Evolutionary conservation across 2,888 invertebrate genomes (phyloP), one percentile per base, ranked within the genome.

Genomic region (Uloborus plumipes): DNA sequence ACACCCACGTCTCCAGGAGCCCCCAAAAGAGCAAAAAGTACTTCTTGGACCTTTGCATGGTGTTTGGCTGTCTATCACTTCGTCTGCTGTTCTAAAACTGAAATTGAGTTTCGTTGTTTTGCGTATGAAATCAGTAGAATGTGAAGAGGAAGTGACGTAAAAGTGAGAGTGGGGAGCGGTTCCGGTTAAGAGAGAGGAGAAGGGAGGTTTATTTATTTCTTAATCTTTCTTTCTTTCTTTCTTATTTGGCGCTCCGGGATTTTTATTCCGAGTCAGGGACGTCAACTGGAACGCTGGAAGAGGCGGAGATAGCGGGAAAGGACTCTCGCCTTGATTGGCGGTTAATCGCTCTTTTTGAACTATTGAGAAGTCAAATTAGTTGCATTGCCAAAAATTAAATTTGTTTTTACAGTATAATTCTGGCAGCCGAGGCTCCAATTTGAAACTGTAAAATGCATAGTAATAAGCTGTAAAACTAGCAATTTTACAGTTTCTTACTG

Each of bases 1-100:
- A 86, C 1, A 86, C 78, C 58, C 85, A 84, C 22, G 85, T 86
- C 62, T 86, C 86, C 13, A 86, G 22, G 2, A 86, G 79, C 15
- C 86, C 86, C 69, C 83, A 73, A 16, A 85, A 70, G 13, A 86
- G 74, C 47, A 86, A 75, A 39, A 85, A 83, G 22, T 71, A 77
- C 53, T 74, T 82, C 66, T 82, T 82, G 72, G 75, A 82, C 18
- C 77, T 62, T n/a, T 50, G 51, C 81, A 82, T 82, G 75, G n/a
- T 67, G 14, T 15, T 39, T 20, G 1, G 18, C 22, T 49, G 14
- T 61, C 22, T 1, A 39, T 53, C 39, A 50, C 65, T 18, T 18
- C 13, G 55, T 22, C 14, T 51, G 20, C 31, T 18, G 49, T 50
- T 51, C 64, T 70, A 69, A 75, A 65, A 58, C 55, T 65, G 22